Base-by-base conservation (phyloP, 2,797 vertebrate genomes). In the Argyrosomus regius region DNA sequence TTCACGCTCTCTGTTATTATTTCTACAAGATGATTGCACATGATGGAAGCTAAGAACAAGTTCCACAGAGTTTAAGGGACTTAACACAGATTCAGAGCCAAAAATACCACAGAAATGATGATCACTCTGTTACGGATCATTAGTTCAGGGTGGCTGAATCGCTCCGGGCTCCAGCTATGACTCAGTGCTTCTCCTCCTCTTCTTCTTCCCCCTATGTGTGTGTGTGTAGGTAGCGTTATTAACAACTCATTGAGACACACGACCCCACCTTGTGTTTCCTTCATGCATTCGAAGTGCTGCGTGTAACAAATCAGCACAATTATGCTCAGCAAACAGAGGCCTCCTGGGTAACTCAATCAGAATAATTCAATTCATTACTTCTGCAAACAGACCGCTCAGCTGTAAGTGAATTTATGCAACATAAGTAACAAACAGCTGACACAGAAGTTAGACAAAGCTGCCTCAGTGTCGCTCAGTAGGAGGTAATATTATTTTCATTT, bases 351-450 rank as follows among this genome's bases (percentile, higher is more conserved):
- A 87, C 69, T 88, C 66, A 50, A 43, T 80, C 68, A 68, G 41
- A 77, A 59, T 87, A 81, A 90, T 81, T 70, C 3, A 66, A 83
- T 90, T 84, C 26, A 87, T 90, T 88, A 70, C 73, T 73, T 84
- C 39, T 31, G 45, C 43, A 86, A 87, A 88, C 62, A 80, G 60
- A 61, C 50, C 3, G 28, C 46, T 61, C 31, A 0, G 12, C 66
- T 48, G 2, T 69, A 63, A 87, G 76, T 80, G 66, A 49, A 71
- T 85, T 81, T 74, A 75, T 45, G 41, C 10, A n/a, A 45, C 69
- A 14, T 13, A 1, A 56, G 14, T 49, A 26, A 77, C 64, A 60
- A 57, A 60, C 75, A 31, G 65, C 48, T 31, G 70, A 64, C 49
- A 24, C 28, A 49, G 4, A 46, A n/a, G 5, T 11, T 14, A 18